These are phyloP conservation scores for Macrotis lagotis DNA, from an alignment of 2,113 vertebrate genomes.

Conservation along the genomic window DNA sequence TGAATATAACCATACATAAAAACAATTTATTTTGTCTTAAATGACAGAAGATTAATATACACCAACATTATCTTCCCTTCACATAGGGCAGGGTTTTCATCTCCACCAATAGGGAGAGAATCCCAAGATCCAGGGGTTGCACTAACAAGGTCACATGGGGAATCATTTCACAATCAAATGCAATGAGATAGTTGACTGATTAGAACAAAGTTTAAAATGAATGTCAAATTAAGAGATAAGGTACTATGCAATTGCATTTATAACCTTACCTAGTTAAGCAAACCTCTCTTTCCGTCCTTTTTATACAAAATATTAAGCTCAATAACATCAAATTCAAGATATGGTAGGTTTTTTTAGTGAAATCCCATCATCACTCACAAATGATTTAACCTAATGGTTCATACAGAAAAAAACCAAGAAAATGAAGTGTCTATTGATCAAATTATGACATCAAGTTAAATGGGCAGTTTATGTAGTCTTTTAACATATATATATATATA, in stretches of 20 bases:
- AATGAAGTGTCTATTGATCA: background rate
- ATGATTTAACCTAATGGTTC: background rate
- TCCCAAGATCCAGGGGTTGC: background rate
- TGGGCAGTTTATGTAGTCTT: background rate
- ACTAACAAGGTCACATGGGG: background rate
- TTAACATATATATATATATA: background rate
- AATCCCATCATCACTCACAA: background rate
- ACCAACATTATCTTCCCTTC: background rate
- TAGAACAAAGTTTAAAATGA: background rate
- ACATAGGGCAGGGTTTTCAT: background rate
- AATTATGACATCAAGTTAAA: background rate
- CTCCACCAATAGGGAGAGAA: background rate
- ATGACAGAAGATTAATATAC: background rate
- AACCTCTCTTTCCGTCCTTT: background rate
- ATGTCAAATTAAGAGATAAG: background rate
- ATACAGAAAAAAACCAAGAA: background rate
- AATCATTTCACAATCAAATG: background rate
- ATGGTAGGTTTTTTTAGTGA: background rate
- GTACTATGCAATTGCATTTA: background rate
- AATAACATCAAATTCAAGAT: background rate
- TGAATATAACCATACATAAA: background rate
- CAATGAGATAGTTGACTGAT: background rate
- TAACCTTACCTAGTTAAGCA: background rate
- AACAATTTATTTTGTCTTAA: background rate
- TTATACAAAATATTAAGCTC: background rate